phyloP scores from a whole-genome alignment of 2,797 vertebrate species.

The Sebastes trivittatus region DNA sequence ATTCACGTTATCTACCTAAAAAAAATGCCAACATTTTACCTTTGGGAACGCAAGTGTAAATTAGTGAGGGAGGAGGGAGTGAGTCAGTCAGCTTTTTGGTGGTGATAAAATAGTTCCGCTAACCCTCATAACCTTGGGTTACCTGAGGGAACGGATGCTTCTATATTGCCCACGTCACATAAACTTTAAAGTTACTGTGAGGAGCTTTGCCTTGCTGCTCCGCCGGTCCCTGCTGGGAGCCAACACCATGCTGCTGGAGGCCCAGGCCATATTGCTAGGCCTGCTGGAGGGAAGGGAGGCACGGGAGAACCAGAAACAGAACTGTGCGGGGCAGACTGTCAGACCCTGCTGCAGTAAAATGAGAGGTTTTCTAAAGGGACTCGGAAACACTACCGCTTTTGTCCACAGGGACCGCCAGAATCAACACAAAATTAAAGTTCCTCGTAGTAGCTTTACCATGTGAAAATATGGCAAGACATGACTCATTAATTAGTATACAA shows the following conservation, averaged over 20 bases:
- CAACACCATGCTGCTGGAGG: no score
- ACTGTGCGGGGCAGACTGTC: no score
- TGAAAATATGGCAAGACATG: neutral
- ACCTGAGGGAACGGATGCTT: neutral
- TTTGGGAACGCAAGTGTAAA: neutral
- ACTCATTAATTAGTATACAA: neutral
- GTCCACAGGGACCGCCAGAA: no score
- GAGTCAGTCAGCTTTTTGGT: neutral
- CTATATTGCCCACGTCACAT: neutral
- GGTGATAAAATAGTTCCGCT: neutral
- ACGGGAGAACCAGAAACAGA: no score
- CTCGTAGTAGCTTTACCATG: neutral
- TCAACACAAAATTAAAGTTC: no score
- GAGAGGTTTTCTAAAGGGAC: no score
- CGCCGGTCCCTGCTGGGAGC: no score
- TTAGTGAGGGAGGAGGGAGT: neutral
- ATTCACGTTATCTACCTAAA: neutral
- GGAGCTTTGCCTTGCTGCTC: no score
- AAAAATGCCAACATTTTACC: neutral
- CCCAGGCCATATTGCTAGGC: no score
- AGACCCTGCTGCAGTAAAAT: no score
- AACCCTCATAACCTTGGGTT: neutral
- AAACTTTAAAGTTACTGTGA: neutral
- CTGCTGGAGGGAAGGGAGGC: no score
- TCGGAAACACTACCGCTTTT: no score